Conservation (phyloP, 2,113 vertebrate genomes). For the Vulpes lagopus region DNA sequence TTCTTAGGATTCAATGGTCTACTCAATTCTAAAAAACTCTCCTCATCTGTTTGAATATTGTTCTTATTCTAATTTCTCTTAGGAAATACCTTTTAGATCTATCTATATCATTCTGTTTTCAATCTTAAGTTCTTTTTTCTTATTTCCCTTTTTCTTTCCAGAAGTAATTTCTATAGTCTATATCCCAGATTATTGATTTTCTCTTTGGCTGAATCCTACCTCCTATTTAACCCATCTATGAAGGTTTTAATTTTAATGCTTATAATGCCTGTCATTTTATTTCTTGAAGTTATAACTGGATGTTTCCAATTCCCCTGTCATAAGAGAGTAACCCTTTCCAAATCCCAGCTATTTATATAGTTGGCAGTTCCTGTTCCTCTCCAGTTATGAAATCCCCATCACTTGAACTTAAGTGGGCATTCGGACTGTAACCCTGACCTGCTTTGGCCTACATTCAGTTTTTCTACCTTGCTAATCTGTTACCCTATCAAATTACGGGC, state of each 20-base stretch:
- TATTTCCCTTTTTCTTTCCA: background rate
- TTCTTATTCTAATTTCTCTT: background rate
- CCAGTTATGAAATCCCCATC: background rate
- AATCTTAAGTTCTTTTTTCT: background rate
- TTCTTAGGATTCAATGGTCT: background rate
- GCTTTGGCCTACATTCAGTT: background rate
- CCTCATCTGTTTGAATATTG: background rate
- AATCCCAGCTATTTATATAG: background rate
- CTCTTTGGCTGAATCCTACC: background rate
- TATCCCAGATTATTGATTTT: background rate
- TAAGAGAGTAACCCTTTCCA: background rate
- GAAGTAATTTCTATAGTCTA: background rate
- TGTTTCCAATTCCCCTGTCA: background rate
- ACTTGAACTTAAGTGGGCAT: background rate
- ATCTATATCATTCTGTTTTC: background rate
- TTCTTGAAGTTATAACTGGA: background rate
- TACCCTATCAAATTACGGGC: background rate
- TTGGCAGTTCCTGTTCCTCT: background rate
- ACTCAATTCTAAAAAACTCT: background rate
- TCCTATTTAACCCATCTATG: background rate
- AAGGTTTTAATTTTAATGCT: slow-evolving; percentile 33
- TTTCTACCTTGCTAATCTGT: background rate
- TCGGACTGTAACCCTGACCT: background rate
- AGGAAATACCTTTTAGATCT: background rate
- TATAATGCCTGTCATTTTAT: background rate